These are phyloP conservation scores for Mya arenaria DNA, from an alignment of 1,140 invertebrate genomes.

Conservation along the genomic window DNA sequence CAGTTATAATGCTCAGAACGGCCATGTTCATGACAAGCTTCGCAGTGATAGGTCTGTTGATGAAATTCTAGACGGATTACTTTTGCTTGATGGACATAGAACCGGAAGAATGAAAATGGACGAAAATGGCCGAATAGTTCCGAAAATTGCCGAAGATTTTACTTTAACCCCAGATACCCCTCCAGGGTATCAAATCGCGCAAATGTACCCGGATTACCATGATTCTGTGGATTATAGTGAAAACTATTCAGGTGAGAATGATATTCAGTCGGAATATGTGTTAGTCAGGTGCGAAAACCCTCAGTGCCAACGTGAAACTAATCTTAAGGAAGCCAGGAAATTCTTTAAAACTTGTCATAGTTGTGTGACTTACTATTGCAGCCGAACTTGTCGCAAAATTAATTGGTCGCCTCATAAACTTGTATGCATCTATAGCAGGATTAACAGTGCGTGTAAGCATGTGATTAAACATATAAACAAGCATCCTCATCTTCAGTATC, in stretches of 20 bases:
- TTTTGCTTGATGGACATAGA: conserved; percentile 56
- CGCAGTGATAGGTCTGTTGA: conserved; percentile 39
- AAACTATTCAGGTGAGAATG: conserved; percentile 5
- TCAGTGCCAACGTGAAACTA: conserved; percentile 77
- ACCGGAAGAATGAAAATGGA: conserved; percentile 42
- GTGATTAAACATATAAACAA: conserved; percentile 88
- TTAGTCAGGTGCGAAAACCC: conserved; percentile 77
- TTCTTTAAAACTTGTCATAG: conserved; percentile 95
- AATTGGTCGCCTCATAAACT: conserved; percentile 96
- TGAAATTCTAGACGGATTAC: conserved; percentile 55
- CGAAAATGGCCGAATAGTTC: conserved; percentile 46
- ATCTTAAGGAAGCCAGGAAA: conserved; percentile 77
- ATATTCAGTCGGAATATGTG: conserved; percentile 60
- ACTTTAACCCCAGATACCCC: conserved; percentile 36
- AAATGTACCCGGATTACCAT: not conserved
- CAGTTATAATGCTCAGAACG: not conserved
- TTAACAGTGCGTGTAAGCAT: conserved; percentile 90
- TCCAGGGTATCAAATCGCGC: conserved; percentile 15
- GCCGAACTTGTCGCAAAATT: conserved; percentile 90
- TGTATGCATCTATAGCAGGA: conserved; percentile 93
- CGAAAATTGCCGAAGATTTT: conserved; percentile 3
- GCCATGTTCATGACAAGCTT: conserved; percentile 24
- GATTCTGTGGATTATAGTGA: not conserved
- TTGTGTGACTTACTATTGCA: conserved; percentile 90
- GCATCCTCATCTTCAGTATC: conserved; percentile 53